A percentile compares a stretch with the other conserved stretches of the same genome.
Evolutionary conservation across 2,797 vertebrate species (phyloP).

Genomic region (Muscicapa striata): DNA sequence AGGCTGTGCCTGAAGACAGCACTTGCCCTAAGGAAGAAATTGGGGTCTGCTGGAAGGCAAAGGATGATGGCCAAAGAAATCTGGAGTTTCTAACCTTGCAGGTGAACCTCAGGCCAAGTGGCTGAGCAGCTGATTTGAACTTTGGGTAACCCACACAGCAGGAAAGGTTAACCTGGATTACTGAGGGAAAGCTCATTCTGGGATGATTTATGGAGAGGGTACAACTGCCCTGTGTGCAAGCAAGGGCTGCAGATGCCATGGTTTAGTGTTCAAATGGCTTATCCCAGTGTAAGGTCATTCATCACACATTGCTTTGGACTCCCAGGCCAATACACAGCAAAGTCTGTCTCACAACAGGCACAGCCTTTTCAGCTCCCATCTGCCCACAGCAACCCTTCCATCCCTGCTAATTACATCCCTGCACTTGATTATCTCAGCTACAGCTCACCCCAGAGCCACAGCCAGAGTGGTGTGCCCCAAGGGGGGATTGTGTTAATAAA

Average conservation of each 20-base stretch:
- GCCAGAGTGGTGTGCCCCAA: not conserved
- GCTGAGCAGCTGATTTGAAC: not conserved
- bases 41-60: not conserved
- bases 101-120: not conserved
- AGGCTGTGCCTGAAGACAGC: not conserved
- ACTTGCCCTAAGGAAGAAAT: not conserved
- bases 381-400: constrained; percentile 35
- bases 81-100: not conserved
- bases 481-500: not conserved
- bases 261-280: not conserved
- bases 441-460: not conserved
- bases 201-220: not conserved
- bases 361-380: not conserved
- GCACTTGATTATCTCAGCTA: not conserved
- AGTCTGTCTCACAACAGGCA: not conserved
- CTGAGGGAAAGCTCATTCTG: not conserved
- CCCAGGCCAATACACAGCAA: not conserved
- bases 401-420: not conserved
- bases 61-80: not conserved
- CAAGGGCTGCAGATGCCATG: constrained; percentile 7
- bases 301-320: constrained; percentile 1
- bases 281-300: not conserved
- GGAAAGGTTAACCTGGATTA: not conserved
- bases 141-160: not conserved
- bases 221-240: not conserved